Conservation (phyloP, 2,888 invertebrate species). For the Noctua janthe region DNA sequence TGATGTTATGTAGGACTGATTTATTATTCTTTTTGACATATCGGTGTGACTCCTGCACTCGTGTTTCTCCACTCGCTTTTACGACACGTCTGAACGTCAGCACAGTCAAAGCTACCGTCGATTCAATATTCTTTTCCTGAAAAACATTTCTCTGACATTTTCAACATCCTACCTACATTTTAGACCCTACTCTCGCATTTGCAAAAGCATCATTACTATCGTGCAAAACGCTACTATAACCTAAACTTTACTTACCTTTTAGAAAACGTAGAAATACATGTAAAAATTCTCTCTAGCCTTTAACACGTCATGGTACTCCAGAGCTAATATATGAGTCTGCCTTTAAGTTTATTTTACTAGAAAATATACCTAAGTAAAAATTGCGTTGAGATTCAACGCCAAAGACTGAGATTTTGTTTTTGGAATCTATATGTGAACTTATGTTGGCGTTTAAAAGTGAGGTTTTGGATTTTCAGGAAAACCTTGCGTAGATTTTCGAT, state of each 20-base stretch:
- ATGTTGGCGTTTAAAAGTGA: not conserved
- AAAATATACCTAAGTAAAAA: constrained; percentile 51
- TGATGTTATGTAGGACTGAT: not conserved
- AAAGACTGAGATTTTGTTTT: constrained; percentile 53
- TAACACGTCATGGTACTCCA: constrained; percentile 35
- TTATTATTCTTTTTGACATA: not conserved
- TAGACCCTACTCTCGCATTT: constrained; percentile 30
- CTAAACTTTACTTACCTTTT: constrained; percentile 43
- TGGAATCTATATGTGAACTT: constrained; percentile 26
- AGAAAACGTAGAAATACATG: constrained; percentile 51
- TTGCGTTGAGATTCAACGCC: constrained; percentile 44
- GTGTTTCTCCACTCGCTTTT: not conserved
- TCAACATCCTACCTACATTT: constrained; percentile 26
- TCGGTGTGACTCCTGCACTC: not conserved
- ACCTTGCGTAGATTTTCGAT: not conserved
- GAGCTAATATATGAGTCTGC: constrained; percentile 36
- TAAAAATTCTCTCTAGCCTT: constrained; percentile 50
- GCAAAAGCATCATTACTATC: constrained; percentile 41
- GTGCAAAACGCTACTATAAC: constrained; percentile 32
- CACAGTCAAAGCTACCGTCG: constrained; percentile 16
- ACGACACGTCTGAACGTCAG: not conserved
- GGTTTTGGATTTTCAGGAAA: not conserved
- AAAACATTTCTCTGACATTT: constrained; percentile 30
- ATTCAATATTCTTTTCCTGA: constrained; percentile 30
- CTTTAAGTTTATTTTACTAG: constrained; percentile 52